phyloP scores from a whole-genome alignment of 2,113 vertebrate genomes.

The Corythaeola cristata region DNA sequence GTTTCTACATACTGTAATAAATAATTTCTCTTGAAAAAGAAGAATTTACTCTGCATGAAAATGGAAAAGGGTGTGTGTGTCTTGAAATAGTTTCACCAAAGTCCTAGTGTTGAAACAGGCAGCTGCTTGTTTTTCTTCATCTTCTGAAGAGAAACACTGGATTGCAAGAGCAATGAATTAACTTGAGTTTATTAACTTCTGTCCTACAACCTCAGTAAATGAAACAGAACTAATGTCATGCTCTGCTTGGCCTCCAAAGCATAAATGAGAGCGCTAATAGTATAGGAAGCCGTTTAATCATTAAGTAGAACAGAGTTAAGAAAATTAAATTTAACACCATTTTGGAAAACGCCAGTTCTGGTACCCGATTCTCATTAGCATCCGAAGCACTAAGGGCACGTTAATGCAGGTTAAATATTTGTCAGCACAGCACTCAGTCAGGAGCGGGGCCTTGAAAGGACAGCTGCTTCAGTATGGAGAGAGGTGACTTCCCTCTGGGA shows the following conservation, averaged over 20 bases:
- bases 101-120: not conserved
- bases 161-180: constrained; percentile 14
- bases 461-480: not conserved
- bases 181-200: constrained; percentile 44
- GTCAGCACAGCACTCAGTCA: not conserved
- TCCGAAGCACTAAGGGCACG: constrained; percentile 44
- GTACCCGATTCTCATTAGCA: constrained; percentile 54
- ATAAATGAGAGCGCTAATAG: constrained; percentile 50
- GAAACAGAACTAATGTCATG: constrained; percentile 23
- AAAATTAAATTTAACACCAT: constrained; percentile 71
- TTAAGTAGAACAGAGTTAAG: constrained; percentile 62
- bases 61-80: not conserved
- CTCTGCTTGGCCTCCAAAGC: constrained; percentile 32
- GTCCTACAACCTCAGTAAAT: constrained; percentile 6
- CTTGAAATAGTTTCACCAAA: not conserved
- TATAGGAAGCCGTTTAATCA: constrained; percentile 59
- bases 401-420: constrained; percentile 71
- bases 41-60: not conserved
- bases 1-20: not conserved
- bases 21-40: not conserved
- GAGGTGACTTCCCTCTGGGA: not conserved
- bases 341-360: constrained; percentile 46
- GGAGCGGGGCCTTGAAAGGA: constrained; percentile 17
- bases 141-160: not conserved
- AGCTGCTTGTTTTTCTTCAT: not conserved